Base-by-base conservation (phyloP, 2,797 vertebrate species). In the Salmo trutta region DNA sequence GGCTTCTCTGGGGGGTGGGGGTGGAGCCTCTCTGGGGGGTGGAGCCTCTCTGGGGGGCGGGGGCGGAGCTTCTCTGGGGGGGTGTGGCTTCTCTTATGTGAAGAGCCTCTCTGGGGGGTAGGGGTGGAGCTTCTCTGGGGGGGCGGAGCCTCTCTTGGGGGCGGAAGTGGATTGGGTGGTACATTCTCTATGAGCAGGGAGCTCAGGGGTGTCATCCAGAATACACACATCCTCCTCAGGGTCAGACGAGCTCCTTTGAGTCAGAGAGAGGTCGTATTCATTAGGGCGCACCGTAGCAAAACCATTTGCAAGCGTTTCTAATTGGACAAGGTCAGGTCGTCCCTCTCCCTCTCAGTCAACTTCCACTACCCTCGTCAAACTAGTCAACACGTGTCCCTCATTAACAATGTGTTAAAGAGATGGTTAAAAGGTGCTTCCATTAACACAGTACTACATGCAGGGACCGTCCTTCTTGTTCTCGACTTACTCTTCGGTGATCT, bases 31-130 rank as follows among this genome's bases (percentile, higher is more conserved):
- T n/a, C 56, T n/a, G 56, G 33, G 31, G 31, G 31, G 31, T 33
- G 53, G 53, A 56, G 53, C 16, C 0, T 56, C 4, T 17, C 16
- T 56, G 53, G 53, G 7, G 24, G 24, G 24, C 1, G 24, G 24
- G 24, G 24, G 91, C 91, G 71, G 91, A 93, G 75, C 85, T 85
- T 0, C n/a, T 88, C 52, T 69, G 83, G 53, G 82, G 31, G 87
- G n/a, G 10, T 6, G 0, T 33, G 0, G 53, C 53, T 5, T 54
- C 53, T 54, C 15, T 16, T 0, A 41, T 41, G 7, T 0, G 36
- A 8, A 0, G 54, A 21, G 0, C 0, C 2, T 19, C 54, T n/a
- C 56, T n/a, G 56, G 33, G 31, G 31, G 31, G 31, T 33, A 17
- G 16, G 53, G 17, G 53, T 1, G 53, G 53, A 56, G 53, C 16